A percentile compares a stretch with the other conserved stretches of the same genome.
phyloP scores from a whole-genome alignment of 2,113 vertebrate species.

The Excalfactoria chinensis region DNA sequence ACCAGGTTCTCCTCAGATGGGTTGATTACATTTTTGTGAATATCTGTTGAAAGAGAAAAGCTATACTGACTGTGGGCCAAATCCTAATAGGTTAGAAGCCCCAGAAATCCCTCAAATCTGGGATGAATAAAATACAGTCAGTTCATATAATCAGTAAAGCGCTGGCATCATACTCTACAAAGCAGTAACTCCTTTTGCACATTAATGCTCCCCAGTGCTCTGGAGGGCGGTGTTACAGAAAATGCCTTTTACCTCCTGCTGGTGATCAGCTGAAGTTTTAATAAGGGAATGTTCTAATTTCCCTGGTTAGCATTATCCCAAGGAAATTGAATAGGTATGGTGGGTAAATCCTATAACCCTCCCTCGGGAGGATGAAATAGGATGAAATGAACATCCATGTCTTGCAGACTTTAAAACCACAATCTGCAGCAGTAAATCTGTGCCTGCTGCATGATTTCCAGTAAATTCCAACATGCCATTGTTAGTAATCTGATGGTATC shows the following conservation, averaged over 20 bases:
- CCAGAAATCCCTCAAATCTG: not conserved
- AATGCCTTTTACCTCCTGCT: not conserved
- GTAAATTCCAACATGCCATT: not conserved
- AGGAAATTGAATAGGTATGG: not conserved
- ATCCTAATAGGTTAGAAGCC: not conserved
- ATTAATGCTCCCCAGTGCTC: not conserved
- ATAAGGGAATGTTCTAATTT: not conserved
- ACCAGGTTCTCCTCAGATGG: slow-evolving; percentile 78
- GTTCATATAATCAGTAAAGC: not conserved
- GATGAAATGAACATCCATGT: not conserved
- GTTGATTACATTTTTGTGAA: slow-evolving; percentile 88
- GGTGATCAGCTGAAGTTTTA: not conserved
- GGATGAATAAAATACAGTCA: not conserved
- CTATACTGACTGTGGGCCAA: not conserved
- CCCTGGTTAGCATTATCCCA: not conserved
- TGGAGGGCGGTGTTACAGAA: not conserved
- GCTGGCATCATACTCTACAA: not conserved
- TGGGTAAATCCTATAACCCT: not conserved
- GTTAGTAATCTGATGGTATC: not conserved
- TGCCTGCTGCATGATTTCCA: not conserved
- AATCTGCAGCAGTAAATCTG: not conserved
- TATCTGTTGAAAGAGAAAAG: slow-evolving; percentile 76
- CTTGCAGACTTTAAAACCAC: not conserved
- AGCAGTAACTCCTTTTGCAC: not conserved
- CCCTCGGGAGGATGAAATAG: too few relatives aligned